Conservation (phyloP, 2,113 vertebrate species). For the Scalopus aquaticus region DNA sequence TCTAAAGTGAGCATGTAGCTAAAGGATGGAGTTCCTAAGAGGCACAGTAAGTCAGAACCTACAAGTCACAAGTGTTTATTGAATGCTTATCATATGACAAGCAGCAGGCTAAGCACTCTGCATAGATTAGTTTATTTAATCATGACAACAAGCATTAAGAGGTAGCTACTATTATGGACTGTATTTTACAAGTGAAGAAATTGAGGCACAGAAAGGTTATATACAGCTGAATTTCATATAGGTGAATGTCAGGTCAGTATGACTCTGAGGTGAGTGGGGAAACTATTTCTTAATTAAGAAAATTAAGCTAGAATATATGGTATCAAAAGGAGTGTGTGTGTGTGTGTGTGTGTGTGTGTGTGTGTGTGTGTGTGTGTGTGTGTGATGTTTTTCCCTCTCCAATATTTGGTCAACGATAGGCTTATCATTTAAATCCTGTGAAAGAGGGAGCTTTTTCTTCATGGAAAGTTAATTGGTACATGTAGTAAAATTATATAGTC, state of each 20-base stretch:
- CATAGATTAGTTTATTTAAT: neutral
- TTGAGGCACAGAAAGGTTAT: neutral
- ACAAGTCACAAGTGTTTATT: neutral
- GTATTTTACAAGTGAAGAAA: neutral
- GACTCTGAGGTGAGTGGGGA: neutral
- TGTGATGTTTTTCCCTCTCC: neutral
- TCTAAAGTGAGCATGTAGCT: neutral
- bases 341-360: neutral
- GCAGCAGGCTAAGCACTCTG: neutral
- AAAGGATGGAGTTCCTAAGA: neutral
- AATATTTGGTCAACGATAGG: neutral
- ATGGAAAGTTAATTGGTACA: neutral
- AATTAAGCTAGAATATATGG: neutral
- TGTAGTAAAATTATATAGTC: slow-evolving; percentile 3
- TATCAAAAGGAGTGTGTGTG: neutral
- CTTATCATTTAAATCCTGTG: neutral
- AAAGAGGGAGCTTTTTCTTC: neutral
- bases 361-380: neutral
- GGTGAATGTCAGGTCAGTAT: neutral
- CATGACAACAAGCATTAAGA: slow-evolving; percentile 17
- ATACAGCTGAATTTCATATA: neutral
- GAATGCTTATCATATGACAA: neutral
- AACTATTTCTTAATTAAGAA: neutral
- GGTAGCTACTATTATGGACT: neutral
- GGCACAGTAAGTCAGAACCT: neutral